A percentile compares a stretch with the other conserved stretches of the same genome.
These are phyloP conservation scores for Lerista edwardsae DNA, from an alignment of 2,797 vertebrate genomes.

Conservation along the genomic window DNA sequence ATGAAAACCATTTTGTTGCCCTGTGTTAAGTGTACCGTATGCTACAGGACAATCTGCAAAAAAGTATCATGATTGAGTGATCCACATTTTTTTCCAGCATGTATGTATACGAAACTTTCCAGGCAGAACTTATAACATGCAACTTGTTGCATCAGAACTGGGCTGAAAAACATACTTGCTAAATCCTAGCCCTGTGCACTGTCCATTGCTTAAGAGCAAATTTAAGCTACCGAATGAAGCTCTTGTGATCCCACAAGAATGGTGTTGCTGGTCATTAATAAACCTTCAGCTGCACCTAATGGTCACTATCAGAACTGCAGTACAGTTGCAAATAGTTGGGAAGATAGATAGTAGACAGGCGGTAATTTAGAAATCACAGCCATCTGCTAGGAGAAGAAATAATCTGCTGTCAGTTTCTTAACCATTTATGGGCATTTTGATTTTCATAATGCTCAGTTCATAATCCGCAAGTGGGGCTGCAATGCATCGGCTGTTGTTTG, in stretches of 20 bases:
- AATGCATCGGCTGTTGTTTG: neutral
- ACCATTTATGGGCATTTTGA: neutral
- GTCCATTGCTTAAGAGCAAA: neutral
- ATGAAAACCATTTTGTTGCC: neutral
- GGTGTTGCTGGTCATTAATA: constrained; percentile 27
- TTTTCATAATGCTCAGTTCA: neutral
- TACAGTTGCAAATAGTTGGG: neutral
- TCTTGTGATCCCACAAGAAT: neutral
- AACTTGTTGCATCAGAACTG: neutral
- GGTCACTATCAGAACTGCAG: constrained; percentile 56
- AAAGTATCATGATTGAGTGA: neutral
- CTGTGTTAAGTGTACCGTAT: neutral
- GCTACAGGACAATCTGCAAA: neutral
- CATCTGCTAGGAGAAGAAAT: neutral
- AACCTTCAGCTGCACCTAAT: constrained; percentile 69
- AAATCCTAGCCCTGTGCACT: neutral
- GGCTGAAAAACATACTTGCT: neutral
- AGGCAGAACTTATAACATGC: neutral
- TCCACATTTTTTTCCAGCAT: neutral
- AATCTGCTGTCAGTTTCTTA: neutral
- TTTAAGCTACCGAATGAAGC: neutral
- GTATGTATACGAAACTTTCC: neutral
- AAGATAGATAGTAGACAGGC: neutral
- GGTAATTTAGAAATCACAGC: neutral
- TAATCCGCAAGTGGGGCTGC: neutral